Percentiles rank a stretch among this genome's conserved stretches.
These are phyloP conservation scores for Phalera bucephala DNA, from an alignment of 2,888 invertebrate species.

Conservation along the genomic window DNA sequence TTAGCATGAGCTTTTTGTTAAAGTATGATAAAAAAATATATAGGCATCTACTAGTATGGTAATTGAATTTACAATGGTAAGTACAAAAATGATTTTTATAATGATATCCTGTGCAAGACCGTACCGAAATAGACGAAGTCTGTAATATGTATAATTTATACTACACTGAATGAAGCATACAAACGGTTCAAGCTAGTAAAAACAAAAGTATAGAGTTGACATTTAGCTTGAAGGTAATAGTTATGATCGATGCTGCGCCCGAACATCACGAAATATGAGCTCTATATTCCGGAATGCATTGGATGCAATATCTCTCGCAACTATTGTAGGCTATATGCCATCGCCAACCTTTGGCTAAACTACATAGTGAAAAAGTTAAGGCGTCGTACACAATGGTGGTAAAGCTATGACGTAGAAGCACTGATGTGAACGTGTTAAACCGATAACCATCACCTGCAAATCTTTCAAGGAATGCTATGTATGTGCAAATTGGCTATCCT, in stretches of 20 bases:
- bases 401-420: conserved; percentile 61
- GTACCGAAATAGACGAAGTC: too few relatives aligned
- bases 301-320: conserved; percentile 43
- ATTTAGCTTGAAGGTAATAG: conserved; percentile 35
- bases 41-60: too few relatives aligned
- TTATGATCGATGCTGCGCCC: conserved; percentile 44
- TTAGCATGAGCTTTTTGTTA: conserved; percentile 22
- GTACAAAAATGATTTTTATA: too few relatives aligned
- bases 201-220: conserved; percentile 34
- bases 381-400: conserved; percentile 47
- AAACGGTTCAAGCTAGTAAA: conserved; percentile 37
- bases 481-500: conserved; percentile 30
- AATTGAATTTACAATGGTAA: too few relatives aligned
- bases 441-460: conserved; percentile 70
- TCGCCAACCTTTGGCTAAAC: conserved; percentile 35
- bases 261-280: conserved; percentile 74
- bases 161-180: conserved; percentile 31
- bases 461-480: conserved; percentile 28
- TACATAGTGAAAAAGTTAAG: conserved; percentile 41
- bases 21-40: too few relatives aligned
- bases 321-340: conserved; percentile 36
- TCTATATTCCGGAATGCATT: conserved; percentile 69
- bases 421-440: conserved; percentile 80
- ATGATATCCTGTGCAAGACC: too few relatives aligned
- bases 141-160: conserved; percentile 10